Percentiles rank a stretch among this genome's conserved stretches.
phyloP scores from a whole-genome alignment of 2,888 invertebrate genomes.

The Eretmocerus hayati region DNA sequence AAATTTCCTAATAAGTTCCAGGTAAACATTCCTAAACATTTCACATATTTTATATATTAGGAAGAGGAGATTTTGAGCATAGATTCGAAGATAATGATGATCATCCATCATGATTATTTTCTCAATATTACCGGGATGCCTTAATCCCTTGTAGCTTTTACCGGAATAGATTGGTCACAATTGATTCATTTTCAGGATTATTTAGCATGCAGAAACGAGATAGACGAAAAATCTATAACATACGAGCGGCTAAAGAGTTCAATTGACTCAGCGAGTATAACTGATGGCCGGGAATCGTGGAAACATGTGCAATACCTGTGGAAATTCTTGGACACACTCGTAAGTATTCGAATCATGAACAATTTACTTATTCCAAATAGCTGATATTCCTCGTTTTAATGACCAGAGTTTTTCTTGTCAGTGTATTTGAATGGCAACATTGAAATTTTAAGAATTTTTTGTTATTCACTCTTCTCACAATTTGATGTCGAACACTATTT shows the following conservation, averaged over 20 bases:
- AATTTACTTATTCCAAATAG: not conserved
- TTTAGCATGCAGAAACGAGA: slow-evolving; percentile 67
- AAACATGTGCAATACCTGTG: slow-evolving; percentile 71
- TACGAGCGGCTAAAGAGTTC: slow-evolving; percentile 74
- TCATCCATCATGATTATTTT: too few species aligned
- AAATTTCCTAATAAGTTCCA: slow-evolving; percentile 68
- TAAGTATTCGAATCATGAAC: slow-evolving; percentile 29
- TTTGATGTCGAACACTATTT: not conserved
- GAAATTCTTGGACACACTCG: slow-evolving; percentile 64
- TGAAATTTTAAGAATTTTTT: not conserved
- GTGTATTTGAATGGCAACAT: not conserved
- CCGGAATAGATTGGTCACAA: not conserved
- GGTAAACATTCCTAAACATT: slow-evolving; percentile 38
- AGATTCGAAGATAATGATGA: too few species aligned
- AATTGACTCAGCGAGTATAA: slow-evolving; percentile 72
- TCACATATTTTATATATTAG: not conserved
- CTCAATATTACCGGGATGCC: too few species aligned
- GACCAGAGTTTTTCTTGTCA: not conserved
- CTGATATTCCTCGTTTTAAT: not conserved
- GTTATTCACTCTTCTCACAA: not conserved
- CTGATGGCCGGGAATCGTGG: slow-evolving; percentile 81
- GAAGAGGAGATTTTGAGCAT: too few species aligned
- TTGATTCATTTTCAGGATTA: slow-evolving; percentile 57
- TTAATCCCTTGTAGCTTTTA: too few species aligned
- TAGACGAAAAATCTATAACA: slow-evolving; percentile 62